phyloP scores from a whole-genome alignment of 2,113 vertebrate species.

The Choloepus hoffmanni region DNA sequence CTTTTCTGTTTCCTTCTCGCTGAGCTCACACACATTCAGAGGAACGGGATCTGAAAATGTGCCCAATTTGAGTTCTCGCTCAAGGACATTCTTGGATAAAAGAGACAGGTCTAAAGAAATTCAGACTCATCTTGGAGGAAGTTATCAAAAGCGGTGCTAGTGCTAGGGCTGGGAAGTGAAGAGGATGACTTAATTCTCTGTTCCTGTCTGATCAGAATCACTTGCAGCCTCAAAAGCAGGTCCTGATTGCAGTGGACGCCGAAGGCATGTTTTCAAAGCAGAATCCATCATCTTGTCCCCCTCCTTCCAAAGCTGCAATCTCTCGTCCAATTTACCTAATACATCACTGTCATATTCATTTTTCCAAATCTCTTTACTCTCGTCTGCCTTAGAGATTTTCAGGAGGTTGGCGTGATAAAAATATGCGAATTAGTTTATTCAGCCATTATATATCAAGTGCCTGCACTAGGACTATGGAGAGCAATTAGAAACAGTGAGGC shows the following conservation, averaged over 20 bases:
- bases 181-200: slow-evolving; percentile 65
- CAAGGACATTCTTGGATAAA: slow-evolving; percentile 64
- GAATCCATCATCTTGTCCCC: slow-evolving; percentile 44
- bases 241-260: slow-evolving; percentile 53
- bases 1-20: slow-evolving; percentile 70
- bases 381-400: neutral
- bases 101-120: slow-evolving; percentile 56
- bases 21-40: slow-evolving; percentile 59
- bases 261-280: slow-evolving; percentile 71
- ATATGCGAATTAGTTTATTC: neutral
- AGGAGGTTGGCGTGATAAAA: slow-evolving; percentile 43
- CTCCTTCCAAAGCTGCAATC: slow-evolving; percentile 52
- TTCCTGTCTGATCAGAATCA: slow-evolving; percentile 70
- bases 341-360: slow-evolving; percentile 38
- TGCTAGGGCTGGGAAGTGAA: slow-evolving; percentile 46
- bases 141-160: slow-evolving; percentile 57
- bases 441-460: neutral
- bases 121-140: slow-evolving; percentile 66
- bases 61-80: slow-evolving; percentile 50
- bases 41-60: slow-evolving; percentile 50
- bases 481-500: neutral
- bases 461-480: neutral
- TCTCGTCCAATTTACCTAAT: slow-evolving; percentile 62
- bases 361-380: slow-evolving; percentile 34
- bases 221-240: slow-evolving; percentile 59